Conservation (phyloP, 1,140 invertebrate species). For the Bombus waltoni region DNA sequence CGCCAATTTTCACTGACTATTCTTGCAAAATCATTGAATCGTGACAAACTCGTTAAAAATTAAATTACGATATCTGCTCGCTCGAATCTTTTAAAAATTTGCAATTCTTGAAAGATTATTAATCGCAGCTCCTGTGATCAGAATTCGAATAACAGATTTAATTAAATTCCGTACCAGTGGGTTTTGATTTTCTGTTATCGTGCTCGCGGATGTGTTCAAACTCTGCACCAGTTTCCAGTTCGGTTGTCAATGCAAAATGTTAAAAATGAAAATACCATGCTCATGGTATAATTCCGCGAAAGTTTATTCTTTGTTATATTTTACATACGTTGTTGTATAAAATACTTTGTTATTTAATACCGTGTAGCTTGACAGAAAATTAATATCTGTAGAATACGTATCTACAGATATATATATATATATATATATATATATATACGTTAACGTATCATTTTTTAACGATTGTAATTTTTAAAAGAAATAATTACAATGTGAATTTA, state of each 20-base stretch:
- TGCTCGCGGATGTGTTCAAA: constrained; percentile 28
- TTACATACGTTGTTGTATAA: background rate
- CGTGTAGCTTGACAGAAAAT: too few relatives aligned
- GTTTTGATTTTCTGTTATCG: constrained; percentile 41
- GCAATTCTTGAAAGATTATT: background rate
- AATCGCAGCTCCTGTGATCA: background rate
- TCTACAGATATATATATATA: too few relatives aligned
- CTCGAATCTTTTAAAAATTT: background rate
- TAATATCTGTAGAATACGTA: too few relatives aligned
- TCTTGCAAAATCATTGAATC: constrained; percentile 8
- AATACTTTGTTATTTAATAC: too few relatives aligned
- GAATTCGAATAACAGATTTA: constrained; percentile 34
- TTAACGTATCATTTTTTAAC: too few relatives aligned
- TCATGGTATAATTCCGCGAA: background rate
- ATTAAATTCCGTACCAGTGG: constrained; percentile 32
- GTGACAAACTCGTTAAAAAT: background rate
- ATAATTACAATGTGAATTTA: too few relatives aligned
- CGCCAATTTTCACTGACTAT: background rate
- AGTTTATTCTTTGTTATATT: background rate
- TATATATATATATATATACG: too few relatives aligned
- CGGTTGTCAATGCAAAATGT: constrained; percentile 18
- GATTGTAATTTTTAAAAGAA: too few relatives aligned
- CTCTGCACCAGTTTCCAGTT: constrained; percentile 24
- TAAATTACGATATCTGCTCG: background rate
- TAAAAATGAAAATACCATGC: constrained; percentile 15